Evolutionary conservation across 2,797 vertebrate genomes (phyloP), one percentile per base, ranked within the genome.

Genomic region (Uromys caudimaculatus): DNA sequence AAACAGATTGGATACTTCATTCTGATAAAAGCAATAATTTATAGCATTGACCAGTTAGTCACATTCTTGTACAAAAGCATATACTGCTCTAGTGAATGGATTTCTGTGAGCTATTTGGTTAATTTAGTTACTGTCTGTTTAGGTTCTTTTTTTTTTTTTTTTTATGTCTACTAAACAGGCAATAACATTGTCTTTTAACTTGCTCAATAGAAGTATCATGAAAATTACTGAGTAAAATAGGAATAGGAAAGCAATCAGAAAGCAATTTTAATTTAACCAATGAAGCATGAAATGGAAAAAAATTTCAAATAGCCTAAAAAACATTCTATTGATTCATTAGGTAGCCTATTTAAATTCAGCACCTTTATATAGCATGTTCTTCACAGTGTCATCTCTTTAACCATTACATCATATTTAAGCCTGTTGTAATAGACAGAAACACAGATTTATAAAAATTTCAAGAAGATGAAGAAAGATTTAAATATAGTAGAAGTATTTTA

Each of bases 251-350:
- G 19, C 54, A 94, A 87, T 90, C 27, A 82, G n/a, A 90, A 96
- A 95, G 27, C 14, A 94, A 76, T 94, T 96, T 96, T 91, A 89
- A 82, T 84, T 89, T 89, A 96, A 84, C 50, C 50, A 44, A 94
- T 86, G 44, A 91, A 95, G 86, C 38, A 81, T 76, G 44, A 88
- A 77, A 85, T 67, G 54, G 29, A 19, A 54, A n/a, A 69, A 75
- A 86, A n/a, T n/a, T 54, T 91, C 71, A 93, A 97, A 91, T 86
- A 85, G 89, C 12, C n/a, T 96, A 32, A 90, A 82, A 87, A 2
- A 24, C 87, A 35, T 92, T 94, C 23, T 96, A 12, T 89, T 85
- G 27, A 1, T 85, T 90, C 38, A 84, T 78, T 91, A 89, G 35
- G 4, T 82, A 38, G 58, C 9, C 12, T 35, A 85, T 85, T 89